Evolutionary conservation across 2,797 vertebrate genomes (phyloP).

Genomic region (Cirrhinus molitorella): DNA sequence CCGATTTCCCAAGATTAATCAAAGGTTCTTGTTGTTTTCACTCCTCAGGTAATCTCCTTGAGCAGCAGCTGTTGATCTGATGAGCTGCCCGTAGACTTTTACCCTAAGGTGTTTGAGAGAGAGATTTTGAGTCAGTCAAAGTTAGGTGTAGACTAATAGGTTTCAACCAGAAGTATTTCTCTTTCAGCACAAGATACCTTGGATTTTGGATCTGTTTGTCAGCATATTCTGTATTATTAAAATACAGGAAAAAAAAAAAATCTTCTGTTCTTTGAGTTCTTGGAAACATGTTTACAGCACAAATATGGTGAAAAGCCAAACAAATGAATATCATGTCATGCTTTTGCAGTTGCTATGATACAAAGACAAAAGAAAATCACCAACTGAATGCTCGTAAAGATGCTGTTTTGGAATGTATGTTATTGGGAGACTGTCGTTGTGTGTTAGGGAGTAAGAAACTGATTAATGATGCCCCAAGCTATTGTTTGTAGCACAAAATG

Average conservation of each 20-base stretch:
- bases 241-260: background rate
- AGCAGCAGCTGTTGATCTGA: constrained; percentile 59
- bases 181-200: background rate
- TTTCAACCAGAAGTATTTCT: background rate
- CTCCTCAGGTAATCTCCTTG: constrained; percentile 51
- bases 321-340: background rate
- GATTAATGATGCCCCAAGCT: background rate
- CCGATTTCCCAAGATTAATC: constrained; percentile 39
- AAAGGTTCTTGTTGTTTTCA: constrained; percentile 50
- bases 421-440: background rate
- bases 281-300: background rate
- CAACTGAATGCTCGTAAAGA: background rate
- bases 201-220: background rate
- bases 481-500: constrained; percentile 5
- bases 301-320: background rate
- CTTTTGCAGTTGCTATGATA: constrained; percentile 34
- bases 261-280: background rate
- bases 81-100: constrained; percentile 51
- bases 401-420: background rate
- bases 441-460: background rate
- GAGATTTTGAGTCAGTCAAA: constrained; percentile 33
- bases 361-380: constrained; percentile 24
- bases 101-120: constrained; percentile 46
- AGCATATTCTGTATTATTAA: background rate
- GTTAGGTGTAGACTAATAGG: background rate